Conservation (phyloP, 1,140 invertebrate genomes). For the Drosophila sp. region DNA sequence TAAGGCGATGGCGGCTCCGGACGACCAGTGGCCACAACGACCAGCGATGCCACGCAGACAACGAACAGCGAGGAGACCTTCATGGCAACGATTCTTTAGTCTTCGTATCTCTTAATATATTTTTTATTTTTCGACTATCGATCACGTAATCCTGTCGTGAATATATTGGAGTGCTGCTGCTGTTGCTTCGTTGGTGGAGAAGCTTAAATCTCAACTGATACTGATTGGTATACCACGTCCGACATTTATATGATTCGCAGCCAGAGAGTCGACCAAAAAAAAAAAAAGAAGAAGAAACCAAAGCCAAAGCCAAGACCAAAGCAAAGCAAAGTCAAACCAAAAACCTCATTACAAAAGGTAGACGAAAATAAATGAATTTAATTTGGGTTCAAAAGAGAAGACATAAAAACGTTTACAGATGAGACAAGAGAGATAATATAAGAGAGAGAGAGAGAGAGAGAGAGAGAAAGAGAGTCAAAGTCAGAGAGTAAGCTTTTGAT, state of each 20-base stretch:
- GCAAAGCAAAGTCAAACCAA: constrained; percentile 45
- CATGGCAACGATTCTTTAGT: constrained; percentile 49
- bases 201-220: constrained; percentile 70
- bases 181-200: constrained; percentile 53
- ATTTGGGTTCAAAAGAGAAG: constrained; percentile 73
- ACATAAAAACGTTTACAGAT: constrained; percentile 26
- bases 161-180: constrained; percentile 20
- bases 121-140: constrained; percentile 7
- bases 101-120: constrained; percentile 41
- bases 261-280: constrained; percentile 1
- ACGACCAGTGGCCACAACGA: constrained; percentile 84
- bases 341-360: constrained; percentile 79
- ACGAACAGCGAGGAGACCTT: constrained; percentile 82
- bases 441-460: neutral
- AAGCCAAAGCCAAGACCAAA: constrained; percentile 35
- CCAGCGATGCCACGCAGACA: constrained; percentile 78
- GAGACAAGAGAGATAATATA: constrained; percentile 1
- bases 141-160: constrained; percentile 70
- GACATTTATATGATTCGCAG: constrained; percentile 71
- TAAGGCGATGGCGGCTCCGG: constrained; percentile 86
- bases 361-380: constrained; percentile 70
- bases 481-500: constrained; percentile 50
- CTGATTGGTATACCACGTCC: constrained; percentile 35
- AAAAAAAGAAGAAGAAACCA: constrained; percentile 12
- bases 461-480: constrained; percentile 10